phyloP scores from a whole-genome alignment of 2,113 vertebrate species.

The Albula glossodonta region DNA sequence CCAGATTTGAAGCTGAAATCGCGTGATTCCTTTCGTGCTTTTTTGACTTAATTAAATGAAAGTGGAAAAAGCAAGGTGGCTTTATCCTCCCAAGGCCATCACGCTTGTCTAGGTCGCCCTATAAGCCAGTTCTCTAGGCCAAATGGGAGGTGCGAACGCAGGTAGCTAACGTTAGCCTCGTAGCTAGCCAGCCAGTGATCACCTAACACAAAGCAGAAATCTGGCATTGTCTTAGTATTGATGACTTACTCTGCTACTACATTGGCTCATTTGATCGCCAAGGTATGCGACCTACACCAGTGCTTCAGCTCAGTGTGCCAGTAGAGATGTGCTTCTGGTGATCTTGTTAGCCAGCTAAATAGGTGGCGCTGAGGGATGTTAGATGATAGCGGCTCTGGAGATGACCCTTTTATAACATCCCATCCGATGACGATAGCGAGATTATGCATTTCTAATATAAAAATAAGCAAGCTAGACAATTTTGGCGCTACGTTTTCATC shows the following conservation, averaged over 20 bases:
- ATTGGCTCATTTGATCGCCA: background rate
- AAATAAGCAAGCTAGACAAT: background rate
- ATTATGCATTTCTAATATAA: background rate
- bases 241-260: background rate
- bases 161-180: background rate
- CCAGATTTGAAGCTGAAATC: background rate
- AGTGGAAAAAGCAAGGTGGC: slow-evolving; percentile 63
- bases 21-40: background rate
- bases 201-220: slow-evolving; percentile 40
- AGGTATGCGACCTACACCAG: background rate
- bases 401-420: background rate
- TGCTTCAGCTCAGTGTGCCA: background rate
- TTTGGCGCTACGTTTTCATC: background rate
- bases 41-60: slow-evolving; percentile 22
- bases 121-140: slow-evolving; percentile 52
- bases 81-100: slow-evolving; percentile 67
- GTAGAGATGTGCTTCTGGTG: background rate
- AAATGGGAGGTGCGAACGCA: slow-evolving; percentile 29
- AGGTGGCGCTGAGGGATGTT: background rate
- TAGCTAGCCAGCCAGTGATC: background rate
- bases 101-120: slow-evolving; percentile 34
- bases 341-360: background rate
- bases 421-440: background rate
- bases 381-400: slow-evolving; percentile 11
- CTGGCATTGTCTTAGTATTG: slow-evolving; percentile 35